Conservation (phyloP, 1,140 invertebrate genomes). For the Sipha flava region DNA sequence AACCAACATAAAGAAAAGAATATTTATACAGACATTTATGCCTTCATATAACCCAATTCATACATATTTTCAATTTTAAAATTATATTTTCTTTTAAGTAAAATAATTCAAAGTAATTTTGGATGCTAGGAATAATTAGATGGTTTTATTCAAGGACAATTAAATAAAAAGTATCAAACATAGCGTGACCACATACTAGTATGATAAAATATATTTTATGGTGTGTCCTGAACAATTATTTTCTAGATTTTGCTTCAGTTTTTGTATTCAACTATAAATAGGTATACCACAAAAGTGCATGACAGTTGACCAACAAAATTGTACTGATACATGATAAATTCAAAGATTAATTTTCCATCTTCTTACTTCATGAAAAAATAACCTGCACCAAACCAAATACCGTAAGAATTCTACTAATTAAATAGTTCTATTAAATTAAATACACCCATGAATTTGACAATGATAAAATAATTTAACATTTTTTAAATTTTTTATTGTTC, state of each 20-base stretch:
- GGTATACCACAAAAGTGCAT: neutral
- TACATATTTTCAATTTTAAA: neutral
- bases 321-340: neutral
- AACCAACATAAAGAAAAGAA: neutral
- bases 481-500: neutral
- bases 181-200: constrained; percentile 3
- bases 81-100: neutral
- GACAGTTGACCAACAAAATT: constrained; percentile 17
- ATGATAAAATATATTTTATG: neutral
- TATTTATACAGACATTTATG: constrained; percentile 29
- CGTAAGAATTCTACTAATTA: neutral
- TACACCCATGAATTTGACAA: neutral
- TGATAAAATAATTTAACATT: neutral
- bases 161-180: neutral
- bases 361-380: constrained; percentile 13
- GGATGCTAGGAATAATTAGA: neutral
- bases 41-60: constrained; percentile 8
- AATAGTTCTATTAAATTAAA: neutral
- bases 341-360: constrained; percentile 12
- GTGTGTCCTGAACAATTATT: constrained; percentile 3
- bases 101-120: constrained; percentile 1
- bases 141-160: neutral
- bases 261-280: neutral
- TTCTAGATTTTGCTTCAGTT: neutral
- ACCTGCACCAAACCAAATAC: constrained; percentile 16